Evolutionary conservation across 2,797 vertebrate genomes (phyloP), one percentile per base, ranked within the genome.

Genomic region (Miichthys miiuy): DNA sequence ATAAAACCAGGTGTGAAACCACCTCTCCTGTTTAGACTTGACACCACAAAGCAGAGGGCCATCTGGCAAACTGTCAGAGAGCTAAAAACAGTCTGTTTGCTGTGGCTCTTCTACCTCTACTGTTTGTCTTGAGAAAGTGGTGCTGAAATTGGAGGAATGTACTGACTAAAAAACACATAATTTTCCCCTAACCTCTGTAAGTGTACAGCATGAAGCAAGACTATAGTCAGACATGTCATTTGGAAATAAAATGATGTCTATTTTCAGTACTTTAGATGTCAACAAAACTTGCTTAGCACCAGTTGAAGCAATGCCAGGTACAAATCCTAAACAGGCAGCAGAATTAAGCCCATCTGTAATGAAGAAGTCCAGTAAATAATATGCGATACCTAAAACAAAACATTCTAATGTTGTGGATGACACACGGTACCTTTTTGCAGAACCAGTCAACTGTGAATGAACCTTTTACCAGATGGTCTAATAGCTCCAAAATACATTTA

Each of bases 1-100:
- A 86, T 88, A 84, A 87, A 91, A 93, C 86, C 93, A 94, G 93
- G 93, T 96, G 93, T 94, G 85, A 93, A 80, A 86, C 34, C 68
- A 71, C 23, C 63, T 86, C 86, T 93, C 90, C 70, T 91, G 93
- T 95, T 93, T 85, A 76, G 93, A 91, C 92, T 89, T 94, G 92
- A 94, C 70, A 57, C 83, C 75, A 67, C 82, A 72, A 85, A 84
- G 83, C 84, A 86, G 71, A 83, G 77, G 78, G 78, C 90, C 91
- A 94, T 90, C 92, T 95, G 93, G 92, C 84, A 77, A 66, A 71
- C 74, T 80, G 81, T 81, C 81, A 90, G 67, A 54, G 38, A 60
- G 81, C 80, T 89, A 68, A 90, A 81, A 70, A 75, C 64, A 68
- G 70, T 72, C 72, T 89, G 81, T 85, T 86, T 82, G 54, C 62